Evolutionary conservation across 1,140 invertebrate species (phyloP), one percentile per base, ranked within the genome.

Genomic region (Zaprionus africanus): DNA sequence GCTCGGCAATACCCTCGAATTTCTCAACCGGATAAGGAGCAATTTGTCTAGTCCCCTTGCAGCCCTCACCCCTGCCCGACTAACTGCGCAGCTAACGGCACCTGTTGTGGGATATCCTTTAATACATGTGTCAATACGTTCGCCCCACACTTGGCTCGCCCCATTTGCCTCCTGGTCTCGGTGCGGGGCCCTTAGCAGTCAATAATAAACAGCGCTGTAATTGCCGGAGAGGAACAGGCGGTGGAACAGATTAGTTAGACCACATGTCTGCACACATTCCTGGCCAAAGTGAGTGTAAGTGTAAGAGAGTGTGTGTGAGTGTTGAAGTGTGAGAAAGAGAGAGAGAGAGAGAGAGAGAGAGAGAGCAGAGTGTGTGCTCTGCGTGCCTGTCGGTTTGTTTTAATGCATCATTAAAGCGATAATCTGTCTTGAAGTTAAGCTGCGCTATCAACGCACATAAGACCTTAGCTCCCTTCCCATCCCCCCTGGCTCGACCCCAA

Each of bases 71-170:
- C 36, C 36, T 13, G 4, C 13, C 15, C 15, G 15, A 6, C 13
- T 13, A 15, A 43, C 41, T 17, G 6, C 41, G n/a, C 41, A 9
- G 41, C 41, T 43, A 43, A 43, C 41, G 41, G 41, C 41, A 43
- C 41, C 41, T 43, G 41, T 43, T 43, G 41, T 43, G 41, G 41
- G n/a, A 43, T 17, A 43, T 43, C 41, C 41, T 43, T 43, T 43
- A 43, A 43, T 43, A 43, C 41, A 43, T 43, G 41, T 43, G 41
- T 43, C 41, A 43, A 43, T 43, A 43, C 41, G 41, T 43, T 43
- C 41, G 6, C 41, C 41, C n/a, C 41, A 9, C 41, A 17, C 41
- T 43, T 17, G 41, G n/a, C 41, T 43, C 41, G 41, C 41, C 41
- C 41, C 41, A 43, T 43, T 43, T 43, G n/a, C n/a, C 41, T 43